Percentiles rank a stretch among this genome's conserved stretches.
phyloP scores from a whole-genome alignment of 2,797 vertebrate genomes.

The Nyctalus aviator region DNA sequence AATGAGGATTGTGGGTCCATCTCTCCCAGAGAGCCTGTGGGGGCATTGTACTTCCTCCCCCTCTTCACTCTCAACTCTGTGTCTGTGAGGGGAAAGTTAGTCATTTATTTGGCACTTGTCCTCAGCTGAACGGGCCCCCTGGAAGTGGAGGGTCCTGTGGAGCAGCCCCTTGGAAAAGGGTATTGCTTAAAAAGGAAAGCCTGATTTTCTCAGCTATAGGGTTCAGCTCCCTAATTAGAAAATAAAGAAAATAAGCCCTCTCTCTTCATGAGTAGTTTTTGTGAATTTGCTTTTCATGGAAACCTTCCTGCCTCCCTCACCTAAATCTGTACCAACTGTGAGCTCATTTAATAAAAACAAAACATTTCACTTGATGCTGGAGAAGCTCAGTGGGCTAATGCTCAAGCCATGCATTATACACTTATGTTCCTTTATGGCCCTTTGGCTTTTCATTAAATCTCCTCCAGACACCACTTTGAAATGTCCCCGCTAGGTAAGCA shows the following conservation, averaged over 20 bases:
- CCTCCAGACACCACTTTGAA: constrained; percentile 59
- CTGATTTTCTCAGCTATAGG: constrained; percentile 65
- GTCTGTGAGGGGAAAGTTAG: constrained; percentile 39
- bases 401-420: constrained; percentile 56
- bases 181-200: constrained; percentile 66
- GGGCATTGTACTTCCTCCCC: neutral
- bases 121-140: constrained; percentile 51
- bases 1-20: neutral
- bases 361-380: constrained; percentile 55
- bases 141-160: constrained; percentile 1
- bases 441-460: constrained; percentile 64
- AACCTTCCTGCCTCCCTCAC: neutral
- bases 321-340: constrained; percentile 75
- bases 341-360: constrained; percentile 78
- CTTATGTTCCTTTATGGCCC: constrained; percentile 42
- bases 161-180: neutral
- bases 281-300: constrained; percentile 48
- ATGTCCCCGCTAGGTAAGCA: neutral
- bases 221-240: constrained; percentile 74
- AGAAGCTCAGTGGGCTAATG: constrained; percentile 46
- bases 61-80: neutral
- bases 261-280: constrained; percentile 61
- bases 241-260: constrained; percentile 72
- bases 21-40: neutral
- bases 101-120: constrained; percentile 58